A percentile compares a stretch with the other conserved stretches of the same genome.
Evolutionary conservation across 2,888 invertebrate genomes (phyloP).

Genomic region (Sicus ferrugineus): DNA sequence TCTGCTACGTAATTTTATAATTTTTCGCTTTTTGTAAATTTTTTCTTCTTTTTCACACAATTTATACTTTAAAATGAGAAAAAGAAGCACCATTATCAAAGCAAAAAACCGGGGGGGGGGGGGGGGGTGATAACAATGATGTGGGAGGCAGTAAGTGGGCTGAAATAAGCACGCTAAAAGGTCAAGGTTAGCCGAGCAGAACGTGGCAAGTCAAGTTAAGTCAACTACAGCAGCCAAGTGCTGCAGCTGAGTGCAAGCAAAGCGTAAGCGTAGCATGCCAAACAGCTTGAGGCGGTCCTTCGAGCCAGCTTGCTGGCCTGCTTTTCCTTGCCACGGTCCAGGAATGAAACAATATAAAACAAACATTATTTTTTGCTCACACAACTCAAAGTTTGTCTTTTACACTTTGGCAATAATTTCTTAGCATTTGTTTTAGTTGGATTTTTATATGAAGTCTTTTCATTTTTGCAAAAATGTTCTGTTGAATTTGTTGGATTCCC

Average conservation of each 20-base stretch:
- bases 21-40: background rate
- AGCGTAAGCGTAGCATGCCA: background rate
- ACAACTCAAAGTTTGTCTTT: constrained; percentile 25
- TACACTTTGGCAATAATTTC: constrained; percentile 23
- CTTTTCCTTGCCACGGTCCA: background rate
- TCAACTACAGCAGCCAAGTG: constrained; percentile 5
- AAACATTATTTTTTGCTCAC: constrained; percentile 10
- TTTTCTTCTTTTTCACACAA: constrained; percentile 4
- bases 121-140: background rate
- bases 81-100: background rate
- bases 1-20: background rate
- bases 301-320: background rate
- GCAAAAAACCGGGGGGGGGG: background rate
- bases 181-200: constrained; percentile 18
- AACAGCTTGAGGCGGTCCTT: constrained; percentile 20
- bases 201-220: constrained; percentile 3
- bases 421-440: constrained; percentile 8
- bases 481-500: background rate
- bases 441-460: background rate
- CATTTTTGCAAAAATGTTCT: background rate
- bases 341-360: background rate
- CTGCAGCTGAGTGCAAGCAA: constrained; percentile 8
- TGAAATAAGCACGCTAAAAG: constrained; percentile 1
- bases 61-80: constrained; percentile 26
- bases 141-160: background rate